Conservation (phyloP, 2,113 vertebrate species). For the Microcebus lehilahytsara region DNA sequence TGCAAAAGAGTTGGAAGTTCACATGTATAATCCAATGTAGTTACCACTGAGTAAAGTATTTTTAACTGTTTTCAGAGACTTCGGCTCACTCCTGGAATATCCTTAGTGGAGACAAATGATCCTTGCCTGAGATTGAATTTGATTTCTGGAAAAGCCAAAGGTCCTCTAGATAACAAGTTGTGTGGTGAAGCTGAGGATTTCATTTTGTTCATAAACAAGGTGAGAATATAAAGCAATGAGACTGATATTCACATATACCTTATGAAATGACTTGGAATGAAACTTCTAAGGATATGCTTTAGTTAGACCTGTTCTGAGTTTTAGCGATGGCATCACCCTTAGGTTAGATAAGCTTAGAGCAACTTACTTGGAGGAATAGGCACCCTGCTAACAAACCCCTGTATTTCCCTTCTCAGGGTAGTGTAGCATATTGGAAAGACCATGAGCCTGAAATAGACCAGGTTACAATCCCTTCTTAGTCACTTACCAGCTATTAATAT, state of each 20-base stretch:
- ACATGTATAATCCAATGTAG: background rate
- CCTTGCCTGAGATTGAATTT: background rate
- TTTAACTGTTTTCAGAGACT: slow-evolving; percentile 1
- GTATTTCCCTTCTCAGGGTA: background rate
- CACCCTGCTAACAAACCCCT: background rate
- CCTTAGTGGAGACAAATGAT: background rate
- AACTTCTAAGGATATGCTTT: background rate
- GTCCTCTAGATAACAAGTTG: background rate
- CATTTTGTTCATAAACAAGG: background rate
- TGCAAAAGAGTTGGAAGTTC: background rate
- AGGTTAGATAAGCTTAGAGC: background rate
- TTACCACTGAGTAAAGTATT: background rate
- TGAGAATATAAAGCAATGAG: background rate
- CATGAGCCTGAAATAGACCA: background rate
- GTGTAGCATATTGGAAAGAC: background rate
- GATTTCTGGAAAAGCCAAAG: background rate
- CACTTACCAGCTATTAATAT: background rate
- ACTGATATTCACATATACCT: background rate
- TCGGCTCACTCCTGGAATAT: background rate
- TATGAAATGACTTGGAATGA: background rate
- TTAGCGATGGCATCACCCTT: background rate
- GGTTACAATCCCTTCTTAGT: background rate
- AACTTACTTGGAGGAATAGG: background rate
- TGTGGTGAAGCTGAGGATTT: background rate
- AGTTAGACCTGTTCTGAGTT: background rate